Conservation (phyloP, 1,140 invertebrate genomes). For the Drosophila obscura region DNA sequence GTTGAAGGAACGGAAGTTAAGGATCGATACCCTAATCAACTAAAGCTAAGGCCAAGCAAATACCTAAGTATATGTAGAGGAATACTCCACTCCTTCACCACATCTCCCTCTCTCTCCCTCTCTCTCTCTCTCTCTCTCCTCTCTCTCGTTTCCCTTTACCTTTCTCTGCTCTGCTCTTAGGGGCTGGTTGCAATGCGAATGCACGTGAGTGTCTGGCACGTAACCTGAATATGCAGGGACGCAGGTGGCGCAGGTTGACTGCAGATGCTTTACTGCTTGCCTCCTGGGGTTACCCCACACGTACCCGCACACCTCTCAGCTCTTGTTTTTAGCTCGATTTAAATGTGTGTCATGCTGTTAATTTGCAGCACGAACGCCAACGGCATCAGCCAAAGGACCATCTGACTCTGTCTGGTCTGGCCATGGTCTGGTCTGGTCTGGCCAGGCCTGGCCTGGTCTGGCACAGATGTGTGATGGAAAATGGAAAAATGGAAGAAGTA, state of each 20-base stretch:
- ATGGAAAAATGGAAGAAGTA: not conserved
- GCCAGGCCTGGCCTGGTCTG: not conserved
- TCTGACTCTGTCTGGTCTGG: conserved; percentile 3
- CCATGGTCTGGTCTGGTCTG: not conserved
- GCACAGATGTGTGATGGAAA: not conserved
- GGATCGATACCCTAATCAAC: too few relatives aligned
- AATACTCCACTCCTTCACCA: too few relatives aligned
- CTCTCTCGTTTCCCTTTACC: too few relatives aligned
- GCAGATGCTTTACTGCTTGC: conserved; percentile 1
- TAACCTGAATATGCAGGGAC: conserved; percentile 60
- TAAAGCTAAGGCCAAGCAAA: too few relatives aligned
- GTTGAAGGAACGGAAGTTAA: too few relatives aligned
- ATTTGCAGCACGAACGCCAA: conserved; percentile 59
- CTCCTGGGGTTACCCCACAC: too few relatives aligned
- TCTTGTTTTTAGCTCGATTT: conserved; percentile 50
- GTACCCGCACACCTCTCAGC: too few relatives aligned
- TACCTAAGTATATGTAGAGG: too few relatives aligned
- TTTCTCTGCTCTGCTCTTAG: not conserved
- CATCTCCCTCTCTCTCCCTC: too few relatives aligned
- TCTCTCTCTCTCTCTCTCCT: not conserved
- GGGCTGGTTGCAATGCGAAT: conserved; percentile 1
- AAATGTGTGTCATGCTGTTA: conserved; percentile 79
- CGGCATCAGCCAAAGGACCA: not conserved
- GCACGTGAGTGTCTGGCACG: conserved; percentile 30
- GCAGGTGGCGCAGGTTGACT: conserved; percentile 9